Conservation (phyloP, 92 coral and sea anemone genomes). For the Paragorgia papillata region DNA sequence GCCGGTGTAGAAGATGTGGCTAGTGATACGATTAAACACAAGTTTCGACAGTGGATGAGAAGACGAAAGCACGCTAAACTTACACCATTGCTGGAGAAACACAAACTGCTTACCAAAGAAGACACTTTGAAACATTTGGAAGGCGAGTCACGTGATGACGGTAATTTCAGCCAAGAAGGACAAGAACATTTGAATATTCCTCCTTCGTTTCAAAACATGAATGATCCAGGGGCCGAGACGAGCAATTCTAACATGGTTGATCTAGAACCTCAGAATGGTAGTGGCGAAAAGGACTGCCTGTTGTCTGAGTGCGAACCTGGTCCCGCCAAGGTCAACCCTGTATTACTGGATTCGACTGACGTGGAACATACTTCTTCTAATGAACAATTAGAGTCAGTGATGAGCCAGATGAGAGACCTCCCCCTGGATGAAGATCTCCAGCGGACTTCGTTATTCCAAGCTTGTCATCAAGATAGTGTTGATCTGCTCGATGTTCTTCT, state of each 20-base stretch:
- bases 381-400: constrained; percentile 61
- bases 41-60: background rate
- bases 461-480: constrained; percentile 87
- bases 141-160: background rate
- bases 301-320: background rate
- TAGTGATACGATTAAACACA: constrained; percentile 27
- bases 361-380: constrained; percentile 52
- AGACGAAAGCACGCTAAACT: background rate
- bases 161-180: background rate
- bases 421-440: constrained; percentile 65
- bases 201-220: background rate
- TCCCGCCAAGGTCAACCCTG: background rate
- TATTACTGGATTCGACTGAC: background rate
- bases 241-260: background rate
- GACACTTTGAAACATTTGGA: constrained; percentile 3
- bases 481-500: constrained; percentile 67
- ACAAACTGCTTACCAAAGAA: constrained; percentile 18
- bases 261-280: background rate
- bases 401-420: constrained; percentile 60
- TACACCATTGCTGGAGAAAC: constrained; percentile 24
- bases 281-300: background rate
- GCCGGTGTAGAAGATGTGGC: constrained; percentile 88
- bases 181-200: background rate
- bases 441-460: constrained; percentile 79
- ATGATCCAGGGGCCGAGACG: background rate